Conservation (phyloP, 2,888 invertebrate species). For the Thymelicus lineola region DNA sequence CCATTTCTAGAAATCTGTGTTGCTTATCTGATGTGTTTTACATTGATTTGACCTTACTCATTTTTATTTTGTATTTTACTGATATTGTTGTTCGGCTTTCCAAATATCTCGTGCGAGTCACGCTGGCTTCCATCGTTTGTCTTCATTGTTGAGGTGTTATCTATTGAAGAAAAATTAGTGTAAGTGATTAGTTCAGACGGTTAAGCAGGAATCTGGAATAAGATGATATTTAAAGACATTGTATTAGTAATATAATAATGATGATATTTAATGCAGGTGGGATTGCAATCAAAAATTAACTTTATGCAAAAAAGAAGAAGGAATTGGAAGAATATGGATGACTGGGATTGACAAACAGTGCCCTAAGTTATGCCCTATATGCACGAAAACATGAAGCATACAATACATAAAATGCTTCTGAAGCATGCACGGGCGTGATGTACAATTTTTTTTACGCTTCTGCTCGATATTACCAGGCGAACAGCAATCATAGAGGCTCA, state of each 20-base stretch:
- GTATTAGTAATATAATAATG: too few relatives aligned
- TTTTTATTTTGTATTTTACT: background rate
- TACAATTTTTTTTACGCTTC: background rate
- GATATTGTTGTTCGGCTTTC: background rate
- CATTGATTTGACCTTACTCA: conserved; percentile 1
- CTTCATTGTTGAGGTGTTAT: background rate
- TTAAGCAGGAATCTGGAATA: too few relatives aligned
- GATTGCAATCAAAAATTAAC: too few relatives aligned
- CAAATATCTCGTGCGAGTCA: background rate
- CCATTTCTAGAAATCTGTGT: conserved; percentile 5
- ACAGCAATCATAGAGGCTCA: background rate
- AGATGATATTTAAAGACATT: too few relatives aligned
- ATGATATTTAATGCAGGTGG: too few relatives aligned
- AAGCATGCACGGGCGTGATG: background rate
- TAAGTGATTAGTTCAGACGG: too few relatives aligned
- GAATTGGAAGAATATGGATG: too few relatives aligned
- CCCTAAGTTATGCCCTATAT: too few relatives aligned
- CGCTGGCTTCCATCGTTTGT: background rate
- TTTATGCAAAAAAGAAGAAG: too few relatives aligned
- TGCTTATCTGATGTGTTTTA: conserved; percentile 15
- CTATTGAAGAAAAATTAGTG: background rate
- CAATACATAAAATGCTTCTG: too few relatives aligned
- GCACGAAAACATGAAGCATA: too few relatives aligned
- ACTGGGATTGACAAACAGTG: too few relatives aligned
- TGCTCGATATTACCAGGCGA: conserved; percentile 36